phyloP scores from a whole-genome alignment of 2,888 invertebrate species.

The Drosophila phalerata region DNA sequence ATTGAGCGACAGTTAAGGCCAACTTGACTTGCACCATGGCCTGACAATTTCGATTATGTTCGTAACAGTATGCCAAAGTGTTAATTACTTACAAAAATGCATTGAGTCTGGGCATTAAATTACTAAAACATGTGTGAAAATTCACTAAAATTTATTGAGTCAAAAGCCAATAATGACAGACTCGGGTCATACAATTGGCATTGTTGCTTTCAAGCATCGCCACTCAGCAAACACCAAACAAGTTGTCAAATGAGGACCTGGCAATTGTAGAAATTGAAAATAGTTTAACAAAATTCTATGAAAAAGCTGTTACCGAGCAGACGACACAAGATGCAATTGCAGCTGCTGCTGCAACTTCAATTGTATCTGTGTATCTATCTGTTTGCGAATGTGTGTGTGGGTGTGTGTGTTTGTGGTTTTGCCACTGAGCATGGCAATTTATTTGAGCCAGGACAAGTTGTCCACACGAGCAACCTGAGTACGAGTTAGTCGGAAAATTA shows the following conservation, averaged over 20 bases:
- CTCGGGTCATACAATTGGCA: conserved; percentile 33
- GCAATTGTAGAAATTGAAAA: conserved; percentile 44
- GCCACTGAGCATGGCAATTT: conserved; percentile 32
- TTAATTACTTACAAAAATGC: conserved; percentile 38
- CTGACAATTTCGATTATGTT: conserved; percentile 38
- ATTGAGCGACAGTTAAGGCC: conserved; percentile 31
- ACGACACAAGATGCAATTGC: conserved; percentile 5
- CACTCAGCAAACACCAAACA: conserved; percentile 34
- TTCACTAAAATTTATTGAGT: neutral
- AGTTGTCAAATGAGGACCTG: conserved; percentile 30
- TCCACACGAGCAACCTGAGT: conserved; percentile 18
- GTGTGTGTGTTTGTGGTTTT: conserved; percentile 8
- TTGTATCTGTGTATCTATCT: neutral
- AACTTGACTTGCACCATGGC: conserved; percentile 7
- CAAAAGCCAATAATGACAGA: neutral
- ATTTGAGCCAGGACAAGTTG: conserved; percentile 20
- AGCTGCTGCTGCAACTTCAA: conserved; percentile 13
- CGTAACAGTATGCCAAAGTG: conserved; percentile 34
- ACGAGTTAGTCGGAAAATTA: conserved; percentile 36
- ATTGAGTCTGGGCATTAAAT: conserved; percentile 7
- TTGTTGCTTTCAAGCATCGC: conserved; percentile 17
- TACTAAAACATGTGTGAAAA: conserved; percentile 13
- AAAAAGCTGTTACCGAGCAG: conserved; percentile 10
- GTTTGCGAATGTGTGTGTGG: neutral
- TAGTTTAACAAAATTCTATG: conserved; percentile 30